phyloP scores from a whole-genome alignment of 2,888 invertebrate genomes.

The Amphimallon solstitiale region DNA sequence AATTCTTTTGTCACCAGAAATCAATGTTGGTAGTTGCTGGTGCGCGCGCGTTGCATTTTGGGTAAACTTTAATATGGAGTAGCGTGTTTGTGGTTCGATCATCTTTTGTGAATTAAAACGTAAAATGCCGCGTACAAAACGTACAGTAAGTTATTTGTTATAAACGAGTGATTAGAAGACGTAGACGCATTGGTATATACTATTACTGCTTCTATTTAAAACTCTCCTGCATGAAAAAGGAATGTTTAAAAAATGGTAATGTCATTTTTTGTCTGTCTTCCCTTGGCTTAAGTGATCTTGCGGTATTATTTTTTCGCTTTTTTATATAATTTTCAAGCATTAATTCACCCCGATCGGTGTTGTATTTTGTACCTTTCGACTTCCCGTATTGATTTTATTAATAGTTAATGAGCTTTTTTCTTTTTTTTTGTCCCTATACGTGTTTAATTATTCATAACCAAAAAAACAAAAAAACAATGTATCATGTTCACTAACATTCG shows the following conservation, averaged over 20 bases:
- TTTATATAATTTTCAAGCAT: constrained; percentile 36
- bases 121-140: constrained; percentile 62
- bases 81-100: constrained; percentile 52
- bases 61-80: constrained; percentile 58
- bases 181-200: constrained; percentile 38
- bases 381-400: constrained; percentile 33
- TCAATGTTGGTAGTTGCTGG: constrained; percentile 61
- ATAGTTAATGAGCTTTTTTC: constrained; percentile 45
- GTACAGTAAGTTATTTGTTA: constrained; percentile 59
- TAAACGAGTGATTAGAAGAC: constrained; percentile 37
- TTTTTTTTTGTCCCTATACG: constrained; percentile 43
- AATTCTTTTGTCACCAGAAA: constrained; percentile 62
- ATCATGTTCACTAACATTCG: constrained; percentile 14
- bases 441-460: constrained; percentile 65
- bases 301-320: constrained; percentile 41
- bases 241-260: constrained; percentile 58
- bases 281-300: constrained; percentile 27
- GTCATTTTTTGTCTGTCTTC: constrained; percentile 55
- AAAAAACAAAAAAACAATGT: constrained; percentile 59
- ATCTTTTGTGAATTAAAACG: constrained; percentile 25
- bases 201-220: constrained; percentile 45
- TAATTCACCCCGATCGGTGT: constrained; percentile 18
- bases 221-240: constrained; percentile 51
- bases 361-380: constrained; percentile 3
- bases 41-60: constrained; percentile 55